Evolutionary conservation across 2,113 vertebrate genomes (phyloP).

Genomic region (Turdus rufiventris): DNA sequence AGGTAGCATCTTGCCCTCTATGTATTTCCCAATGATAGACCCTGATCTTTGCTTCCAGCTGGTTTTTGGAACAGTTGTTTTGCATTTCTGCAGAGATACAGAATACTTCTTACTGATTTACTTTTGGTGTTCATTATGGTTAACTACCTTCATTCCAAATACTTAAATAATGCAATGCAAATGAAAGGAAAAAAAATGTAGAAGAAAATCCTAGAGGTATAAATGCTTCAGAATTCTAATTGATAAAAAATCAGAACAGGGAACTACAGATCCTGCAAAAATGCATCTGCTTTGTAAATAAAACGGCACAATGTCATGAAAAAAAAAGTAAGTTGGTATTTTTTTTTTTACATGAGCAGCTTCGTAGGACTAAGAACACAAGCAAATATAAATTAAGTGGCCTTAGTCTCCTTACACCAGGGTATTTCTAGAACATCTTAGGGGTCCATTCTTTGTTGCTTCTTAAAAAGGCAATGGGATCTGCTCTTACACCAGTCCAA

Average conservation of each 20-base stretch:
- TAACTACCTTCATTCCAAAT: background rate
- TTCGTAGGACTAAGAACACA: background rate
- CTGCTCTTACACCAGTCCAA: background rate
- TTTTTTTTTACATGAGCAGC: background rate
- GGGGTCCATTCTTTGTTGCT: background rate
- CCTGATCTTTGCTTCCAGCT: conserved; percentile 73
- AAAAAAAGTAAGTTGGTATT: background rate
- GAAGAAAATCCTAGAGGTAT: background rate
- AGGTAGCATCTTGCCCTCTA: conserved; percentile 60
- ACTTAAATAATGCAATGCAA: background rate
- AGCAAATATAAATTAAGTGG: background rate
- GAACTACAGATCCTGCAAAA: background rate
- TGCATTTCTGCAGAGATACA: conserved; percentile 80
- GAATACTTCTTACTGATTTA: background rate
- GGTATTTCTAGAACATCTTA: background rate
- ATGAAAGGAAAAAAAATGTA: background rate
- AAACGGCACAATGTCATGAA: background rate
- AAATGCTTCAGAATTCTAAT: background rate
- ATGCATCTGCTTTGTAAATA: background rate
- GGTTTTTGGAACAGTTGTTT: conserved; percentile 38
- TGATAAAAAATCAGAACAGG: background rate
- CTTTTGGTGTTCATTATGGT: background rate
- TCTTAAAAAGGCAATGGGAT: background rate
- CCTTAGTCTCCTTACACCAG: background rate
- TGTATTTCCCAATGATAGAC: conserved; percentile 70